phyloP scores from a whole-genome alignment of 2,113 vertebrate genomes.

The Pelusios castaneus region DNA sequence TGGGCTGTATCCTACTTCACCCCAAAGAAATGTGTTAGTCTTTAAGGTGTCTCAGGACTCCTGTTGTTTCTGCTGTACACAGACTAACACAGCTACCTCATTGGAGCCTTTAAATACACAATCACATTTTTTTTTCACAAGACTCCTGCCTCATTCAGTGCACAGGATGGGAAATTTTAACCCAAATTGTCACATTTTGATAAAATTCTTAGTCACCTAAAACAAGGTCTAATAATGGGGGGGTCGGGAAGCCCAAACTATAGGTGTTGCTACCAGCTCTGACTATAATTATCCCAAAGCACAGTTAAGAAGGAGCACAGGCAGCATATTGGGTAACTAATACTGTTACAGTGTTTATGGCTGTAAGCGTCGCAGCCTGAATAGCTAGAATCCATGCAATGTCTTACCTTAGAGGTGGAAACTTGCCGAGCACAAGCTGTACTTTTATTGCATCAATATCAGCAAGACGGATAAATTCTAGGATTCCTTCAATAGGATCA shows the following conservation, averaged over 20 bases:
- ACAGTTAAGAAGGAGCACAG: not conserved
- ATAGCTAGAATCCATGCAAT: not conserved
- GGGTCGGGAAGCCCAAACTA: accelerated
- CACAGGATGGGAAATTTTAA: not conserved
- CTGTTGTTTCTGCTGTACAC: too few relatives aligned
- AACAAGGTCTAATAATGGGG: not conserved
- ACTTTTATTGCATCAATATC: slow-evolving; percentile 68
- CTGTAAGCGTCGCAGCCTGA: not conserved
- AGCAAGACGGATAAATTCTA: slow-evolving; percentile 53
- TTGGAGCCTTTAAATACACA: too few relatives aligned
- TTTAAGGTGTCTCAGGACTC: too few relatives aligned
- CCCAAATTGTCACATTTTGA: not conserved
- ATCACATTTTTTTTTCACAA: not conserved
- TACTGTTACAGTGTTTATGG: not conserved
- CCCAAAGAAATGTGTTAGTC: too few relatives aligned
- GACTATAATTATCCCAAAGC: not conserved
- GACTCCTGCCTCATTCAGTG: not conserved
- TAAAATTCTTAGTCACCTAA: not conserved
- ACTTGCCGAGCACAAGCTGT: slow-evolving; percentile 54
- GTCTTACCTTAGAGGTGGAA: slow-evolving; percentile 60
- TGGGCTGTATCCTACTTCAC: too few relatives aligned
- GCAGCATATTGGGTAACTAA: not conserved
- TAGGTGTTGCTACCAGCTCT: not conserved
- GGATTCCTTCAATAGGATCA: slow-evolving; percentile 48
- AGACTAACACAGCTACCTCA: too few relatives aligned